Base-by-base conservation (phyloP, 2,888 invertebrate genomes). In the Epicampocera succincta region DNA sequence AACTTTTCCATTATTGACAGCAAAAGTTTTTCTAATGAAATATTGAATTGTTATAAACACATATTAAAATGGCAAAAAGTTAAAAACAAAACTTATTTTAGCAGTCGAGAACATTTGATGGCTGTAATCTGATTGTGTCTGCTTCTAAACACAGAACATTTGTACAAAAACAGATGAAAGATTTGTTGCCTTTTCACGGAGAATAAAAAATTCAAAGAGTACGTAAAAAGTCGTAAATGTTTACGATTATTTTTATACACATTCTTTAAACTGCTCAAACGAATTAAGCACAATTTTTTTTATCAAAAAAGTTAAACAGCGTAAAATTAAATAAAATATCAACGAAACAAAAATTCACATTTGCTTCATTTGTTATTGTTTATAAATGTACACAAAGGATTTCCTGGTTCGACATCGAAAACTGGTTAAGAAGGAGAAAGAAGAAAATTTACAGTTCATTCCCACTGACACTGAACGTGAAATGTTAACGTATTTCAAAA, bases 41-140 rank as follows among this genome's bases (percentile, higher is more conserved):
- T 76, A 66, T 72, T 61, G 48, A 71, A 58, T 80, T 72, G 66
- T 68, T 72, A 66, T 56, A 66, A 76, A 80, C 66, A 80, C 66
- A 68, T 76, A 68, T 61, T 72, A 61, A 61, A 44, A 52, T 21
- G 25, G 3, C 11, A 21, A n/a, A 42, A 8, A 50, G 19, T 13
- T 13, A 13, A 8, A 21, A 73, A 38, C 13, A 42, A 40, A 54
- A 44, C 15, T 42, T 19, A 48, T 40, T 25, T n/a, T 40, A 52
- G 19, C 12, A 40, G 13, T 17, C 5, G 40, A 21, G 40, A 12
- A 65, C 38, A 56, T 56, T 56, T 65, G 9, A 73, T 33, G 25
- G 25, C 25, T 5, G 5, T 25, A 25, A 25, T 25, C 25, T 25
- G 25, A 25, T 25, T 25, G 25, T 25, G 25, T 25, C 25, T 25